Evolutionary conservation across 2,797 vertebrate species (phyloP).

Genomic region (Leucoraja ocellata): DNA sequence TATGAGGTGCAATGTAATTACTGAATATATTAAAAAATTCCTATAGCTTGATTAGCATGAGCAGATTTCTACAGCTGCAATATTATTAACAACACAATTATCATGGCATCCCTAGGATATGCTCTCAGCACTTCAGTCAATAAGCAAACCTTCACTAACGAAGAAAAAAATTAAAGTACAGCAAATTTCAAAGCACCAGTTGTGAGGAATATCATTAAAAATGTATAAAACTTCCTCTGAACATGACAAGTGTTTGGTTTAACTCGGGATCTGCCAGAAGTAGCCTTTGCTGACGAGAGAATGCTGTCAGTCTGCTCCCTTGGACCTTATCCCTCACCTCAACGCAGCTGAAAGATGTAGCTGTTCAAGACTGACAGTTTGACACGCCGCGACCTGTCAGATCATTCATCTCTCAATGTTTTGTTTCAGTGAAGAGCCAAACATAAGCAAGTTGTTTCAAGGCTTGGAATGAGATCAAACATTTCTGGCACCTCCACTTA

Average conservation of each 20-base stretch:
- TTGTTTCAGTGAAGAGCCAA: conserved; percentile 80
- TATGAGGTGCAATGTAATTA: conserved; percentile 83
- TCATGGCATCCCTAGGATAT: conserved; percentile 78
- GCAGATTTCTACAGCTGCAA: conserved; percentile 81
- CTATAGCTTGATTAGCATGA: conserved; percentile 83
- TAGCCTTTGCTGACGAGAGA: conserved; percentile 52
- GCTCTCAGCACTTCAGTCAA: conserved; percentile 82
- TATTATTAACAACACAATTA: conserved; percentile 86
- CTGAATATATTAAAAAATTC: conserved; percentile 81
- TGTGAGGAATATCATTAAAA: conserved; percentile 92
- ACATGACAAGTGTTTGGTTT: conserved; percentile 83
- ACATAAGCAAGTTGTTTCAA: conserved; percentile 89
- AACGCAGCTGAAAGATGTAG: conserved; percentile 81
- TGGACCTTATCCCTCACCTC: conserved; percentile 64
- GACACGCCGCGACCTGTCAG: conserved; percentile 85
- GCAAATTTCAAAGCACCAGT: conserved; percentile 89
- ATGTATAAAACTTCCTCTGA: conserved; percentile 86
- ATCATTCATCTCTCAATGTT: conserved; percentile 81
- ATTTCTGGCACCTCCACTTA: conserved; percentile 73
- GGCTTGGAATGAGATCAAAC: conserved; percentile 82
- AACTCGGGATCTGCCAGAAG: conserved; percentile 71
- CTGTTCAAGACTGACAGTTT: conserved; percentile 85
- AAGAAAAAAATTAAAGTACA: conserved; percentile 83
- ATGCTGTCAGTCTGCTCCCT: conserved; percentile 58
- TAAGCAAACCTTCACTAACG: conserved; percentile 84